phyloP scores from a whole-genome alignment of 2,113 vertebrate species.

The Centropristis striata region DNA sequence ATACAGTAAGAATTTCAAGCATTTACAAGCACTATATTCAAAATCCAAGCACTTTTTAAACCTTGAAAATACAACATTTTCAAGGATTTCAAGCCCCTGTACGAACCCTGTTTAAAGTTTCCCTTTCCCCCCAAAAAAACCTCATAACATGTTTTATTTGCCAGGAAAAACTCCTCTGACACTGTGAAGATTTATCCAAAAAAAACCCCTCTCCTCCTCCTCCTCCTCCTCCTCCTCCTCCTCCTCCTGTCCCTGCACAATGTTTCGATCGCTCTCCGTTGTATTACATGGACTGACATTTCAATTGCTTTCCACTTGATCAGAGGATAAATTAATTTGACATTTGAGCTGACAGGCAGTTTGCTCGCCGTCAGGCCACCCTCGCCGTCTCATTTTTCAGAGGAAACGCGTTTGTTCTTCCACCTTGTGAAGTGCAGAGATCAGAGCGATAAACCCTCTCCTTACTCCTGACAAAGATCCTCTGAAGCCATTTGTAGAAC shows the following conservation, averaged over 20 bases:
- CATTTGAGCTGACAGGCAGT: constrained; percentile 79
- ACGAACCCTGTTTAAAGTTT: too few species aligned
- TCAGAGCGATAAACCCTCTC: constrained; percentile 60
- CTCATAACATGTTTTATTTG: not conserved
- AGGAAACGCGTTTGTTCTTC: constrained; percentile 50
- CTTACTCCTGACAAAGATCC: constrained; percentile 46
- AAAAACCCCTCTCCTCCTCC: constrained; percentile 7
- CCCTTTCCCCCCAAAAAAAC: not conserved
- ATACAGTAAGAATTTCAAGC: too few species aligned
- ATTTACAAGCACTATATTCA: too few species aligned
- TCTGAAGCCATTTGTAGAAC: constrained; percentile 44
- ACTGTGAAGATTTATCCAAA: too few species aligned
- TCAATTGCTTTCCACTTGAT: constrained; percentile 78
- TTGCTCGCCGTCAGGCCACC: constrained; percentile 53
- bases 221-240: not conserved
- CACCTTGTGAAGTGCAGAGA: constrained; percentile 65
- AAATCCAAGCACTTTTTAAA: too few species aligned
- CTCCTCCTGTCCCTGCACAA: not conserved
- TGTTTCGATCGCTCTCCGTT: constrained; percentile 43
- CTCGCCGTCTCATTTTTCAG: constrained; percentile 65
- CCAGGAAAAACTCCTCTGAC: not conserved
- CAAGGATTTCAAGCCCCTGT: too few species aligned
- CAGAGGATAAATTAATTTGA: constrained; percentile 80
- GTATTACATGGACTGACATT: constrained; percentile 71
- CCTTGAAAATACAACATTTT: too few species aligned